Evolutionary conservation across 2,797 vertebrate species (phyloP).

Genomic region (Labroides dimidiatus): DNA sequence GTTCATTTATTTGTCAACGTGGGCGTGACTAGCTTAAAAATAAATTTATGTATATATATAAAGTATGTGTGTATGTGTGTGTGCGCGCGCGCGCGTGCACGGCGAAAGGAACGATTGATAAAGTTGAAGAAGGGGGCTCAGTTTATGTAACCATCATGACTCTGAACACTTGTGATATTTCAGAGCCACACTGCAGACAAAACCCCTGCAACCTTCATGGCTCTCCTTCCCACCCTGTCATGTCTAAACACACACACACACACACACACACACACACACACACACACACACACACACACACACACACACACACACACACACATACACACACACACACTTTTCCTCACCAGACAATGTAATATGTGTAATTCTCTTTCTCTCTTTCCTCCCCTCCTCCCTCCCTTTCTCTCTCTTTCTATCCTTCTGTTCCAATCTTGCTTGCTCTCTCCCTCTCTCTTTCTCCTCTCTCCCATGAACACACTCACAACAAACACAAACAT

Average conservation of each 20-base stretch:
- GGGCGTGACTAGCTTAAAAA: neutral
- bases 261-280: neutral
- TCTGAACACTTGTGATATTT: constrained; percentile 60
- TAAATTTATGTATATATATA: no score
- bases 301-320: no score
- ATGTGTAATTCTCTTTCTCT: neutral
- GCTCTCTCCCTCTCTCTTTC: no score
- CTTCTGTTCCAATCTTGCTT: neutral
- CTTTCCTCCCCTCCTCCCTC: neutral
- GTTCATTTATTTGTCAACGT: neutral
- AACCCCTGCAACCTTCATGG: constrained; percentile 53
- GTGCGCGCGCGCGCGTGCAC: neutral
- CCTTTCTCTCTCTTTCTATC: neutral
- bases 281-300: constrained; percentile 1
- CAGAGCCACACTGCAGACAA: constrained; percentile 51
- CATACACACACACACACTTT: neutral
- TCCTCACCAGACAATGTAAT: constrained; percentile 5
- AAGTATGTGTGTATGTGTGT: constrained; percentile 1
- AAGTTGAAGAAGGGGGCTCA: constrained; percentile 22
- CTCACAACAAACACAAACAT: constrained; percentile 16
- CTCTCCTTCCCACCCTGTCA: constrained; percentile 53
- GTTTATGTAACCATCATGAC: constrained; percentile 52
- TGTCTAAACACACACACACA: constrained; percentile 10
- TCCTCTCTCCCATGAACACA: neutral
- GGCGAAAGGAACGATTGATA: constrained; percentile 5